phyloP scores from a whole-genome alignment of 35 echinoderm and acorn worm genomes.

The Heliocidaris erythrogramma region DNA sequence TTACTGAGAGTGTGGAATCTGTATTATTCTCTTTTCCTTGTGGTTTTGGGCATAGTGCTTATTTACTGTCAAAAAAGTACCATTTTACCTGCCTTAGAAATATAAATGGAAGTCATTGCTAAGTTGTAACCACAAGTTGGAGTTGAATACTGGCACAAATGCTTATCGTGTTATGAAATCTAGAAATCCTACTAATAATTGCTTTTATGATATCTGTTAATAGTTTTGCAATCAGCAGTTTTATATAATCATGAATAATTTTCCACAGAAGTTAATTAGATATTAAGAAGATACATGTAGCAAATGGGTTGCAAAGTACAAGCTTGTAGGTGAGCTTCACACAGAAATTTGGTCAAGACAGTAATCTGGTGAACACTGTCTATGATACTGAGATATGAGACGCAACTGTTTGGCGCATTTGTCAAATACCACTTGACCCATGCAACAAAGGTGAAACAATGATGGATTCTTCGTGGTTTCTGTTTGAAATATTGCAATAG shows the following conservation, averaged over 20 bases:
- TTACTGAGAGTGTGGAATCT: neutral
- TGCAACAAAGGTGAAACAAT: constrained; percentile 1
- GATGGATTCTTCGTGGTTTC: neutral
- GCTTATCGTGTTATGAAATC: neutral
- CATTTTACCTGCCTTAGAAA: neutral
- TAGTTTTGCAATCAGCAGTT: no score
- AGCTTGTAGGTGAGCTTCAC: no score
- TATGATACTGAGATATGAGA: neutral
- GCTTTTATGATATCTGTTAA: neutral
- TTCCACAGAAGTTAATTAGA: no score
- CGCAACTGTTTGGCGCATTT: constrained; percentile 8
- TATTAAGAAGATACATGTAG: no score
- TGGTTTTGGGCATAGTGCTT: neutral
- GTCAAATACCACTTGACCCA: neutral
- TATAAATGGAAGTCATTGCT: neutral
- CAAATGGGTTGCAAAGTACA: no score
- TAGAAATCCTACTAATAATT: neutral
- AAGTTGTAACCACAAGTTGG: neutral
- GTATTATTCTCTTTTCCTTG: neutral
- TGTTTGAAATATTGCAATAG: constrained; percentile 18
- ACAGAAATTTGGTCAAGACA: neutral
- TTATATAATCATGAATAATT: no score
- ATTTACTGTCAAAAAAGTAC: neutral
- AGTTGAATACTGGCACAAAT: neutral
- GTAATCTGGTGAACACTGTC: neutral